phyloP scores from a whole-genome alignment of 2,797 vertebrate genomes.

The Mus caroli region DNA sequence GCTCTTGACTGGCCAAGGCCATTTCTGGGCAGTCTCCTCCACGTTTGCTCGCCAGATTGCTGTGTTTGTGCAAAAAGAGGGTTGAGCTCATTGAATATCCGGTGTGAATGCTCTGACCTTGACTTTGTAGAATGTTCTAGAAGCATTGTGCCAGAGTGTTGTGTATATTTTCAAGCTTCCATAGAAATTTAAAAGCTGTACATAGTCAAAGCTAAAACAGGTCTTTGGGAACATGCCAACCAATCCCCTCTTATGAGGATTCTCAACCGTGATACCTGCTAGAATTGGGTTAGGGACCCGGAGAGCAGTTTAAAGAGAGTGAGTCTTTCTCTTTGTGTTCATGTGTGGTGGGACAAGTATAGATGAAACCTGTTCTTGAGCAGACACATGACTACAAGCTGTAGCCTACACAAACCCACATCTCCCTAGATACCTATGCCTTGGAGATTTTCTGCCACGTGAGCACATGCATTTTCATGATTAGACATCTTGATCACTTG shows the following conservation, averaged over 20 bases:
- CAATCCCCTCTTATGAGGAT: not conserved
- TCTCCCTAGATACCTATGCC: not conserved
- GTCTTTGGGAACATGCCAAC: not conserved
- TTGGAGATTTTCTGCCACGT: not conserved
- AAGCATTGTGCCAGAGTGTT: not conserved
- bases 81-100: slow-evolving; percentile 65
- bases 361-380: not conserved
- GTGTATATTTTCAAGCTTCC: not conserved
- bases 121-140: slow-evolving; percentile 64
- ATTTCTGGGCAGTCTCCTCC: slow-evolving; percentile 40
- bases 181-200: not conserved
- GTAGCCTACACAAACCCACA: fast-evolving
- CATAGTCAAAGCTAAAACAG: not conserved
- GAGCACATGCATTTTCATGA: not conserved
- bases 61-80: slow-evolving; percentile 59
- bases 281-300: not conserved
- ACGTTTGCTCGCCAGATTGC: slow-evolving; percentile 54
- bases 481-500: not conserved
- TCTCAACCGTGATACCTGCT: not conserved
- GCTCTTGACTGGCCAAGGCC: slow-evolving; percentile 64
- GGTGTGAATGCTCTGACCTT: slow-evolving; percentile 52
- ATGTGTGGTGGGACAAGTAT: not conserved
- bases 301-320: not conserved
- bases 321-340: not conserved
- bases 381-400: not conserved